Evolutionary conservation across 2,888 invertebrate genomes (phyloP), one percentile per base, ranked within the genome.

Genomic region (Harpalus rubripes): DNA sequence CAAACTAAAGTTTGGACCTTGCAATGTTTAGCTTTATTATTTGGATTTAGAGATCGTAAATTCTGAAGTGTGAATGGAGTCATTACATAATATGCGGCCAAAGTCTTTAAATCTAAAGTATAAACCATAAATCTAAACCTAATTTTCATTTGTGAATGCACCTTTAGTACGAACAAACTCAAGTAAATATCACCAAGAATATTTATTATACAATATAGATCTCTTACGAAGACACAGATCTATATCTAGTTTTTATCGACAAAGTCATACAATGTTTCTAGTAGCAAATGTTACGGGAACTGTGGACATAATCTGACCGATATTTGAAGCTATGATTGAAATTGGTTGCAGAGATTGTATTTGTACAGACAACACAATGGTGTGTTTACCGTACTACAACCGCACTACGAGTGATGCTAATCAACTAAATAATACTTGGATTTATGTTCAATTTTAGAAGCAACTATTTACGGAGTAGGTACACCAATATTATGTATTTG

Each of bases 361-460:
- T 16, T 59, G 59, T 0, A 59, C 59, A 59, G 16, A 59, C 59
- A 2, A 59, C 18, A 59, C 7, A 59, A 16, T 59, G 15, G 16
- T 18, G 18, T 59, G 59, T 59, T 59, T 59, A 15, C 59, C 15
- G 59, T 59, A 18, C 16, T 59, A 8, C 59, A 59, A 59, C 59
- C 59, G 18, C 59, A 12, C 26, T 39, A 39, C 39, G 6, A 68
- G 22, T 68, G 7, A 68, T 68, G 26, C 15, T 68, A 12, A 12
- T 18, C 63, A 65, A 65, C 22, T 18, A 65, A 22, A 65, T 65
- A 65, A 65, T 65, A 39, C 32, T n/a, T 39, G 32, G 32, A 68
- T 32, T 65, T 65, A 65, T 32, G 68, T 68, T 68, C 41, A 68
- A 68, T 68, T 68, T 68, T n/a, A 41, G 39, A 32, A 68, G 6